phyloP scores from a whole-genome alignment of 2,113 vertebrate genomes.

The Tachuris rubrigastra region DNA sequence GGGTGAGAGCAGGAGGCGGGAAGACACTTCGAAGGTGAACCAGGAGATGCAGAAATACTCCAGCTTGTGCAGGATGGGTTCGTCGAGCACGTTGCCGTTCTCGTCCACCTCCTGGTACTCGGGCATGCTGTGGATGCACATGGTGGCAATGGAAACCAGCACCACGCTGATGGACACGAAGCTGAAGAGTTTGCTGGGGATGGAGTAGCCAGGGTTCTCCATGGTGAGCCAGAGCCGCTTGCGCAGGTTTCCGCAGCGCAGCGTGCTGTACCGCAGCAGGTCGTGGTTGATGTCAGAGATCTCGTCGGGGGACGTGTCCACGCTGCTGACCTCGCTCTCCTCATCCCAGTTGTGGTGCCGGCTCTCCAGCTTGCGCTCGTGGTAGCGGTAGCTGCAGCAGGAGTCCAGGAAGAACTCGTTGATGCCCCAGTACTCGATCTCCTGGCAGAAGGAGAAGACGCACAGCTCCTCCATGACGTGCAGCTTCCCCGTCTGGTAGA shows the following conservation, averaged over 20 bases:
- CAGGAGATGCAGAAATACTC: conserved; percentile 96
- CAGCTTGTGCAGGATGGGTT: conserved; percentile 81
- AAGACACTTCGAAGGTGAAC: conserved; percentile 96
- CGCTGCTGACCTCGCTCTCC: conserved; percentile 93
- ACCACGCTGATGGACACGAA: conserved; percentile 92
- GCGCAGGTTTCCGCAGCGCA: conserved; percentile 83
- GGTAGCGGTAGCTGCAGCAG: conserved; percentile 95
- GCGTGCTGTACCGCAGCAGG: conserved; percentile 84
- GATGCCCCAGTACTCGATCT: conserved; percentile 99
- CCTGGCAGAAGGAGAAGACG: conserved; percentile 97
- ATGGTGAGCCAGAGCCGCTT: conserved; percentile 94
- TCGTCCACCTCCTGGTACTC: conserved; percentile 89
- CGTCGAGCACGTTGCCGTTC: conserved; percentile 77
- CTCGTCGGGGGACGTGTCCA: conserved; percentile 91
- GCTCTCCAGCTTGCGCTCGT: conserved; percentile 89
- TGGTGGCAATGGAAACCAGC: conserved; percentile 89
- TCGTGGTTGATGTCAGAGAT: conserved; percentile 94
- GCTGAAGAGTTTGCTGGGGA: conserved; percentile 96
- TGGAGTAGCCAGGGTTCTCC: conserved; percentile 97
- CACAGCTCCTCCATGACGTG: conserved; percentile 97
- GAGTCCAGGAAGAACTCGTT: conserved; percentile 93
- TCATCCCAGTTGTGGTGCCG: conserved; percentile 90
- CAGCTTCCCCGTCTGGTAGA: conserved; percentile 95
- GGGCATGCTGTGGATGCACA: conserved; percentile 96
- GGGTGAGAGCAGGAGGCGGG: conserved; percentile 89